These are phyloP conservation scores for Helicoverpa zea DNA, from an alignment of 1,140 invertebrate genomes.

Conservation along the genomic window DNA sequence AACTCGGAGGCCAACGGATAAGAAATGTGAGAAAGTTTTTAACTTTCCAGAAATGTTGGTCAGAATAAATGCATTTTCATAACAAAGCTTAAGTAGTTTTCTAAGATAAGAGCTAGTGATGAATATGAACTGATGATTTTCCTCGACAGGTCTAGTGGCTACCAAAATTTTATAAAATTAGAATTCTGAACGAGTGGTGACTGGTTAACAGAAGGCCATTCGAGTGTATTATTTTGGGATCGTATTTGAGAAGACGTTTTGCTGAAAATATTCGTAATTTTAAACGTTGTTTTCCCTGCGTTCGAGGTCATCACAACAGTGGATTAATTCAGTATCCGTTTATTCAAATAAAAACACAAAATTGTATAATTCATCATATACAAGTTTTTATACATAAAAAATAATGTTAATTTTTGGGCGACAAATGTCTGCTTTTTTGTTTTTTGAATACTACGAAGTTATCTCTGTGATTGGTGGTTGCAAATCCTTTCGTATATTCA, in stretches of 20 bases:
- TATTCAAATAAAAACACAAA: too few species aligned
- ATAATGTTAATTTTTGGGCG: too few species aligned
- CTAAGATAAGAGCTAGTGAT: too few species aligned
- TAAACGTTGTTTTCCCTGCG: background rate
- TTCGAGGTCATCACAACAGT: background rate
- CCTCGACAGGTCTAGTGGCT: background rate
- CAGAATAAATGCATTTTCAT: too few species aligned
- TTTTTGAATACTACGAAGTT: too few species aligned
- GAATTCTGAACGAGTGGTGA: conserved; percentile 15
- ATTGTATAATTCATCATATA: too few species aligned
- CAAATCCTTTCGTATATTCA: background rate
- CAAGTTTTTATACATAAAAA: too few species aligned
- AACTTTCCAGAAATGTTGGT: background rate
- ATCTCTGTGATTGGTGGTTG: background rate
- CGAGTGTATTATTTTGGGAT: conserved; percentile 1
- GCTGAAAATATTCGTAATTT: conserved; percentile 4
- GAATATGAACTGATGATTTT: too few species aligned
- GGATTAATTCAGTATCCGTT: background rate
- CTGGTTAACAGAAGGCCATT: conserved; percentile 11
- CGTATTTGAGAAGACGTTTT: conserved; percentile 1
- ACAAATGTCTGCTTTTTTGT: too few species aligned
- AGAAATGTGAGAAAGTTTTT: background rate
- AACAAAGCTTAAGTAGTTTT: too few species aligned
- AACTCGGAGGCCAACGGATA: background rate
- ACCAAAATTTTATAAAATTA: background rate